Evolutionary conservation across 1,140 invertebrate species (phyloP), one percentile per base, ranked within the genome.

Genomic region (Drosophila orena): DNA sequence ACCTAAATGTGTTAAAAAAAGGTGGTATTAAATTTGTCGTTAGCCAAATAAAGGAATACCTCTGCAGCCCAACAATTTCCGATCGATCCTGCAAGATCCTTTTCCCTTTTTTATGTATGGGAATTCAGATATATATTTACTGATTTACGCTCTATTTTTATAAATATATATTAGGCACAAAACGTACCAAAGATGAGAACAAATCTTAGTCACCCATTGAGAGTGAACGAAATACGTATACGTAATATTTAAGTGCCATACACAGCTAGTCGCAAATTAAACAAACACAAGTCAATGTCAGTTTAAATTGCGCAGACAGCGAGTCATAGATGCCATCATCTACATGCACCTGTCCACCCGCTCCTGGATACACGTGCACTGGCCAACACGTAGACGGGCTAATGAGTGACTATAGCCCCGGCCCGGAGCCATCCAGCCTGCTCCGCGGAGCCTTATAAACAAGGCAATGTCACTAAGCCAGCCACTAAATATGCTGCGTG

Each of bases 401-500:
- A 89, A 89, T 84, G 76, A 81, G 64, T 44, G 46, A 56, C 57
- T 59, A 58, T 61, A 79, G 59, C 66, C 46, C 52, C 35, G 43
- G 34, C 15, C 12, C 17, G 22, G 64, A 69, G 50, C 42, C 65
- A 72, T 71, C 64, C 34, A 58, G 60, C 30, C 8, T 10, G 30
- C 30, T 55, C 46, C 34, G 40, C 14, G 46, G 56, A 86, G 72
- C 53, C 34, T 50, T 77, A 62, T 68, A 62, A 79, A 79, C 61
- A 65, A 49, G 78, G 59, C 61, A 77, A 58, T 80, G 81, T 54
- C 47, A 59, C 73, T 80, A 85, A 85, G 77, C 59, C 66, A 83
- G 76, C 84, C 76, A 89, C 84, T 83, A 88, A 89, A 89, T 89
- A 88, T 84, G 77, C 85, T 89, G 84, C 84, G 84, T 89, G 84